Conservation (phyloP, 2,797 vertebrate species). For the Poeciliopsis turneri region DNA sequence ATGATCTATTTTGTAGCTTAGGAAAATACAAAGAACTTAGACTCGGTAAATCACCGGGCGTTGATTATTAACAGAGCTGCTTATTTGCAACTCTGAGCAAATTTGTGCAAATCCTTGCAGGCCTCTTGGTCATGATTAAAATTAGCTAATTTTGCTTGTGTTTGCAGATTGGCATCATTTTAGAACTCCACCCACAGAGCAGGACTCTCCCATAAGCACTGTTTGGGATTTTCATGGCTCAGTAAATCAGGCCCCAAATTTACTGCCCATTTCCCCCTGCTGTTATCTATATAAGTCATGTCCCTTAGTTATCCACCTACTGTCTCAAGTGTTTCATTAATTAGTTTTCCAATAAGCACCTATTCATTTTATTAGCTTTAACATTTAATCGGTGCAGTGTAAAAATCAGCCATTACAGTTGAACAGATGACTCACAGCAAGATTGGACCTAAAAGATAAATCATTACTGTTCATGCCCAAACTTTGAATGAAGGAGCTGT, state of each 20-base stretch:
- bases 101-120: background rate
- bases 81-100: background rate
- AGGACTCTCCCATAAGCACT: background rate
- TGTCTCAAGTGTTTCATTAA: background rate
- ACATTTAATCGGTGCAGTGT: background rate
- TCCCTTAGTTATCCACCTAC: background rate
- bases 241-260: background rate
- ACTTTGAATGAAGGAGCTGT: background rate
- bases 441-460: background rate
- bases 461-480: background rate
- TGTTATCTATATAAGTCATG: conserved; percentile 4
- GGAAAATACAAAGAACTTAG: background rate
- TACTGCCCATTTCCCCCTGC: conserved; percentile 1
- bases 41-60: background rate
- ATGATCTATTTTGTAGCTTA: background rate
- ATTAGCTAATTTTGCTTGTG: conserved; percentile 1
- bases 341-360: background rate
- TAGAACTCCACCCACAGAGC: background rate
- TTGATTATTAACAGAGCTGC: background rate
- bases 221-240: background rate
- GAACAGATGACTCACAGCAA: background rate
- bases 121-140: background rate
- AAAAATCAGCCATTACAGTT: background rate
- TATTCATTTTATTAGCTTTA: background rate
- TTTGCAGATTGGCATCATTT: conserved; percentile 5